Evolutionary conservation across 2,113 vertebrate species (phyloP), one percentile per base, ranked within the genome.

Genomic region (Pluvialis apricaria): DNA sequence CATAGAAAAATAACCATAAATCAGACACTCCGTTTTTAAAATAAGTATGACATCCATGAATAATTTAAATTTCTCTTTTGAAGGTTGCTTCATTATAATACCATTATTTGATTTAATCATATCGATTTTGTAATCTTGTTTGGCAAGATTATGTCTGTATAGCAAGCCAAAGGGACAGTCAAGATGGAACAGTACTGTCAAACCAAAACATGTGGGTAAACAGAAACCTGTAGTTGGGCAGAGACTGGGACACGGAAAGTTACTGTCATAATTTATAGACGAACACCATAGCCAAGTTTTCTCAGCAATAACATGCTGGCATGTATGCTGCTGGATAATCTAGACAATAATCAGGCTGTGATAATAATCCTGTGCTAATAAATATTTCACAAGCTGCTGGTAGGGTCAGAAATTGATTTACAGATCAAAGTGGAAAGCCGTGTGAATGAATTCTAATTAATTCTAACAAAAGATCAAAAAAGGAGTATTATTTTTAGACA

Each of bases 321-420:
- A 75, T 65, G 34, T 78, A 11, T 15, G 28, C 60, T 81, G 62
- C 65, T 70, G 64, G 72, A 26, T 87, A 80, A 88, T 68, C 61
- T 90, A 83, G 90, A 86, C 72, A 84, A 45, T 76, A 55, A 84
- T 82, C 80, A 84, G 80, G 40, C 91, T 95, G 86, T 96, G 91
- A 86, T 94, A 91, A 91, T 94, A 89, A 79, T 85, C 69, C 61
- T 65, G 57, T 68, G 86, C 65, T 96, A 89, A 91, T 91, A 88
- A 96, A 92, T 95, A 91, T 89, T 95, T 95, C 86, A 87, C 47
- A 82, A 38, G 57, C 57, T 93, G 49, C 81, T 92, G 88, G 44
- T 79, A 82, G 80, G 72, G 88, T 94, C 77, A 90, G 80, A 93
- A 90, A 84, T 61, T 68, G 76, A 94, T 93, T 92, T 91, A 82